Conservation (phyloP, 2,113 vertebrate species). For the Argyrosomus japonicus region DNA sequence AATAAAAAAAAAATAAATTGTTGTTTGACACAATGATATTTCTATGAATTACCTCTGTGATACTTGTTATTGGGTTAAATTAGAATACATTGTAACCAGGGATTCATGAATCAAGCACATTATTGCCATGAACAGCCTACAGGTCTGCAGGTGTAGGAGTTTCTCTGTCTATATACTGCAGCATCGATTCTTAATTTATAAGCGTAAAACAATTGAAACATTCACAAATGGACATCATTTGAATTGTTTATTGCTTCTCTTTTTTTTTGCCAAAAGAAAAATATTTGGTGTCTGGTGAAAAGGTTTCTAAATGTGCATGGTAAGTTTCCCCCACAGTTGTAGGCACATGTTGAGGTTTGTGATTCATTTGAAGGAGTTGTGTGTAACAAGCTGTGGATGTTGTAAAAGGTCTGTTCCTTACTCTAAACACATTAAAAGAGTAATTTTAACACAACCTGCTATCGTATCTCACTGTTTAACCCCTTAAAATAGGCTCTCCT, state of each 20-base stretch:
- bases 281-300: constrained; percentile 19
- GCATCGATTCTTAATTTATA: constrained; percentile 45
- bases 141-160: constrained; percentile 32
- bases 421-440: constrained; percentile 64
- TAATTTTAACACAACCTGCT: constrained; percentile 54
- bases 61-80: constrained; percentile 36
- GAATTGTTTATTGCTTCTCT: constrained; percentile 18
- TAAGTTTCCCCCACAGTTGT: constrained; percentile 1
- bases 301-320: constrained; percentile 46
- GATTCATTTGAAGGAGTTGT: constrained; percentile 60
- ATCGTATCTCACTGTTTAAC: not conserved
- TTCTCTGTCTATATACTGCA: constrained; percentile 29
- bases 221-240: constrained; percentile 37
- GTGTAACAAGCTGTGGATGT: constrained; percentile 61
- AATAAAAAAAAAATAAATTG: constrained; percentile 50
- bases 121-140: constrained; percentile 38
- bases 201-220: constrained; percentile 28
- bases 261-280: constrained; percentile 1
- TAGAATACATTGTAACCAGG: constrained; percentile 28
- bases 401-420: constrained; percentile 59
- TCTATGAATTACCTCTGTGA: constrained; percentile 59
- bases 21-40: constrained; percentile 60
- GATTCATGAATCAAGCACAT: constrained; percentile 57
- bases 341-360: constrained; percentile 50
- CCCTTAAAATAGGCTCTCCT: not conserved